Percentiles rank a stretch among this genome's conserved stretches.
These are phyloP conservation scores for Motacilla alba DNA, from an alignment of 2,113 vertebrate species.

Conservation along the genomic window DNA sequence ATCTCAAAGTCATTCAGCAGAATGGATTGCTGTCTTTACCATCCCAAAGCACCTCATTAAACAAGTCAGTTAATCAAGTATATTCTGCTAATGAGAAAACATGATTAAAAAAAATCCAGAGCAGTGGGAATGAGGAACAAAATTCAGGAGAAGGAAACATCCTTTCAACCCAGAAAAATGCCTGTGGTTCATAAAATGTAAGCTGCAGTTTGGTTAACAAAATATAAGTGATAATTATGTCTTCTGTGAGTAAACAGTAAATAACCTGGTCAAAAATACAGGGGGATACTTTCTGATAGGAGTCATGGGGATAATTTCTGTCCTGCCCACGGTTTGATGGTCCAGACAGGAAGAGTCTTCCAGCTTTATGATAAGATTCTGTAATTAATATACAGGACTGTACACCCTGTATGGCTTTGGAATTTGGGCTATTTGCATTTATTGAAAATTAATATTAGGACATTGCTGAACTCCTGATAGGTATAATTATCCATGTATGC, in stretches of 20 bases:
- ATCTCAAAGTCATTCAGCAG: background rate
- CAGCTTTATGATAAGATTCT: background rate
- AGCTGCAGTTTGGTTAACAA: background rate
- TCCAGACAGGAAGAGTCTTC: background rate
- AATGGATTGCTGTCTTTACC: background rate
- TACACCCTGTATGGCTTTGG: background rate
- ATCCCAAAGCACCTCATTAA: slow-evolving; percentile 49
- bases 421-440: background rate
- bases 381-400: background rate
- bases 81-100: slow-evolving; percentile 12
- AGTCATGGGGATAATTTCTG: background rate
- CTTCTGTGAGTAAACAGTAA: background rate
- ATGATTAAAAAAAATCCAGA: slow-evolving; percentile 11
- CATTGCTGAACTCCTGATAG: background rate
- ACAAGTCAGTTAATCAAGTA: slow-evolving; percentile 1
- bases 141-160: background rate
- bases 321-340: background rate
- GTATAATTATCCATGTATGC: background rate
- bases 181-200: background rate
- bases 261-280: background rate
- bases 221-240: background rate
- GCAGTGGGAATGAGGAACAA: background rate
- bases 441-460: background rate
- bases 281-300: background rate
- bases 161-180: background rate